These are phyloP conservation scores for Urocyon cinereoargenteus DNA, from an alignment of 2,797 vertebrate species.

Conservation along the genomic window DNA sequence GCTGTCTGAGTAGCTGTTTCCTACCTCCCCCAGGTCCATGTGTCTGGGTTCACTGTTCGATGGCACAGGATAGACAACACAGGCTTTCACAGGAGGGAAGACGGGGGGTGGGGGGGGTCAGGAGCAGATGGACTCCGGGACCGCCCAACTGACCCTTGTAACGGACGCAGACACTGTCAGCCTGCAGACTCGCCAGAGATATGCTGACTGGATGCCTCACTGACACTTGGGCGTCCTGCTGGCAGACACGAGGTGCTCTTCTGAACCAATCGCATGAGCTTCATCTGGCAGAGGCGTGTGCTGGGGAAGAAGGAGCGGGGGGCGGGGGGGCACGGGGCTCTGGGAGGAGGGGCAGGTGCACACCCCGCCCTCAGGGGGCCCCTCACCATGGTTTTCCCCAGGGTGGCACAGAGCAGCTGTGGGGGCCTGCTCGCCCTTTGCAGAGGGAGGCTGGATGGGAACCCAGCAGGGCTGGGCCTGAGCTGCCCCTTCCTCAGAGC, in stretches of 20 bases:
- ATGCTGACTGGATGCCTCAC: background rate
- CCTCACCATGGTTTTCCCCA: slow-evolving; percentile 69
- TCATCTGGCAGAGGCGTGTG: background rate
- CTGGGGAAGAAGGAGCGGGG: background rate
- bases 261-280: background rate
- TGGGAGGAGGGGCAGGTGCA: background rate
- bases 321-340: background rate
- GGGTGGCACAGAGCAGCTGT: background rate
- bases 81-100: background rate
- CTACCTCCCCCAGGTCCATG: background rate
- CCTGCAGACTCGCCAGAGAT: background rate
- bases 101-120: background rate
- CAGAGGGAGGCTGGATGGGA: slow-evolving; percentile 78
- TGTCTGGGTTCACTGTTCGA: background rate
- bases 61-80: background rate
- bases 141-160: background rate
- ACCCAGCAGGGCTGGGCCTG: background rate
- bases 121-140: background rate
- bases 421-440: background rate
- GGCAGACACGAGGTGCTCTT: too few species aligned
- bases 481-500: background rate
- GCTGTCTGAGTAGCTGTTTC: background rate
- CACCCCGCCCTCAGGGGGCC: slow-evolving; percentile 63
- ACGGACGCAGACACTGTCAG: too few species aligned
- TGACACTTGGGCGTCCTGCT: background rate